Percentiles rank a stretch among this genome's conserved stretches.
phyloP scores from a whole-genome alignment of 2,888 invertebrate genomes.

The Acanthococcus lagerstroemiae region DNA sequence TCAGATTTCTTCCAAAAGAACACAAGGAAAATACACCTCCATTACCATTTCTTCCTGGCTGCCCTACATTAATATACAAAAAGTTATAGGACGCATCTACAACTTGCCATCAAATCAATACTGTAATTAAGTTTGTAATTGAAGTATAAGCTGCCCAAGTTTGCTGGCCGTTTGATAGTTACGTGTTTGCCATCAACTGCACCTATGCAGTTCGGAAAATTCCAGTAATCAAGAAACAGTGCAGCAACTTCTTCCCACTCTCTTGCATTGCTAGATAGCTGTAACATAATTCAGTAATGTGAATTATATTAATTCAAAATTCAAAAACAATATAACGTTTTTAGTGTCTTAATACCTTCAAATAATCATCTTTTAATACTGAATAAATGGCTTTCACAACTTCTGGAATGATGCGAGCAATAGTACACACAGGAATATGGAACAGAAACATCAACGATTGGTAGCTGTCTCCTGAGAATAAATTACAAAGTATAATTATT shows the following conservation, averaged over 20 bases:
- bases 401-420: not conserved
- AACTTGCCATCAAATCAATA: constrained; percentile 29
- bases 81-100: constrained; percentile 24
- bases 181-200: constrained; percentile 32
- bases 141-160: constrained; percentile 10
- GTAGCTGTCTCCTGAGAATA: not conserved
- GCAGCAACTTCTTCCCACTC: constrained; percentile 27
- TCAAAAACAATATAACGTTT: no score
- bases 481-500: no score
- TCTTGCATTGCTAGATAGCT: not conserved
- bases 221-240: constrained; percentile 27
- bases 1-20: constrained; percentile 7
- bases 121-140: constrained; percentile 31
- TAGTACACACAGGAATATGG: not conserved
- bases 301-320: no score
- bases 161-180: constrained; percentile 7
- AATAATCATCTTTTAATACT: not conserved
- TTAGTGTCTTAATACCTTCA: no score
- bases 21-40: constrained; percentile 26
- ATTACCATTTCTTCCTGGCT: constrained; percentile 15
- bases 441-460: not conserved
- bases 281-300: not conserved
- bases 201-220: constrained; percentile 22
- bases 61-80: constrained; percentile 18
- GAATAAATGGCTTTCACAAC: not conserved